A percentile compares a stretch with the other conserved stretches of the same genome.
These are phyloP conservation scores for Cataglyphis albicans DNA, from an alignment of 2,888 invertebrate genomes.

Conservation along the genomic window DNA sequence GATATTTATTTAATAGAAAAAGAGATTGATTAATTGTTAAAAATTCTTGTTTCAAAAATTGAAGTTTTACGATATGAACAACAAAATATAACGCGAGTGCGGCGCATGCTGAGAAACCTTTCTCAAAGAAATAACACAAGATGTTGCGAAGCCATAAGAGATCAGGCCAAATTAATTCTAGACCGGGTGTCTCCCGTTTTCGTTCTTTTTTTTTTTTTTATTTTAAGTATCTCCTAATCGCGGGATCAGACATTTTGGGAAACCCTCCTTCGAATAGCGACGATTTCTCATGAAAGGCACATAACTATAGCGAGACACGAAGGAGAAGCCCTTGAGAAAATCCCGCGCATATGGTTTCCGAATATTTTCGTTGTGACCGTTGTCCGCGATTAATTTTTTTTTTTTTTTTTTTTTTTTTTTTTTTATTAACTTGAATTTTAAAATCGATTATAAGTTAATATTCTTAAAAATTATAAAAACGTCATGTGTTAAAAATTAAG, in stretches of 20 bases:
- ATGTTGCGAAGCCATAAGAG: conserved; percentile 53
- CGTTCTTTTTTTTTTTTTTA: conserved; percentile 11
- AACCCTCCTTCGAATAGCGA: conserved; percentile 44
- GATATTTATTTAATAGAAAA: not conserved
- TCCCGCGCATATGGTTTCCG: conserved; percentile 68
- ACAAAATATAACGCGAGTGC: not conserved
- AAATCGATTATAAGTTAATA: conserved; percentile 26
- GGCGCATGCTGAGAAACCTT: conserved; percentile 49
- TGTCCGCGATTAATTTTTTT: not conserved
- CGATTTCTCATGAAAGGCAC: conserved; percentile 2
- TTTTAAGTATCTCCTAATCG: conserved; percentile 53
- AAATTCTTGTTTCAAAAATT: not conserved
- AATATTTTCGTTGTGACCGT: conserved; percentile 66
- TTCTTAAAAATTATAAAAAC: not conserved
- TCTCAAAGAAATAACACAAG: conserved; percentile 47
- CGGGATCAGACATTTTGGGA: conserved; percentile 58
- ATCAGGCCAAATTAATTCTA: conserved; percentile 55
- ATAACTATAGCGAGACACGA: conserved; percentile 50
- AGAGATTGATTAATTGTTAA: not conserved
- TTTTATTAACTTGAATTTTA: not conserved
- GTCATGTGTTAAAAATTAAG: not conserved
- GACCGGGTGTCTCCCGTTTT: conserved; percentile 12
- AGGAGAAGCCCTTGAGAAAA: conserved; percentile 62
- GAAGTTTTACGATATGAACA: not conserved
- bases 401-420: not conserved